Conservation (phyloP, 2,113 vertebrate genomes). For the Hippocampus zosterae region DNA sequence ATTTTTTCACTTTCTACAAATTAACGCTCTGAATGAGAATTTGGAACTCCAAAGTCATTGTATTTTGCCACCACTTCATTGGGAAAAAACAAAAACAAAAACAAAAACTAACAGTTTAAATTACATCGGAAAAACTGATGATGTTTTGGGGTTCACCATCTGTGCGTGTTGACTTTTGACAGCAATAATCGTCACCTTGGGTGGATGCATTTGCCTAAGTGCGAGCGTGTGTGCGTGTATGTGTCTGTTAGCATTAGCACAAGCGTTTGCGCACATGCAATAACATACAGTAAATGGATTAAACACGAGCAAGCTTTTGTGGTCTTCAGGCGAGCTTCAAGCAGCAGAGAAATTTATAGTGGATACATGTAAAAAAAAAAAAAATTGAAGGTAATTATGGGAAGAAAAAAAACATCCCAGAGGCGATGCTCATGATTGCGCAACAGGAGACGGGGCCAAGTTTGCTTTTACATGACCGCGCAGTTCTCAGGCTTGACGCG, state of each 20-base stretch:
- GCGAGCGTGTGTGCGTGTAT: conserved; percentile 5
- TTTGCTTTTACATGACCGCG: conserved; percentile 67
- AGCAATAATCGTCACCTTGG: conserved; percentile 25
- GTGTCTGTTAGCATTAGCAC: background rate
- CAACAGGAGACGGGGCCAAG: conserved; percentile 22
- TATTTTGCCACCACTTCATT: too few species aligned
- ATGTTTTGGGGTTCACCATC: conserved; percentile 30
- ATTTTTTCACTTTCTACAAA: too few species aligned
- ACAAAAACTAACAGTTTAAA: too few species aligned
- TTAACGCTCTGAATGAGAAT: too few species aligned
- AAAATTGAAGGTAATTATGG: conserved; percentile 25
- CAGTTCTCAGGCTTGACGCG: conserved; percentile 67
- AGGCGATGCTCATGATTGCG: conserved; percentile 15
- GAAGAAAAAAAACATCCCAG: conserved; percentile 30
- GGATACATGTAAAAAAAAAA: conserved; percentile 44
- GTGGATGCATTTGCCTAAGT: background rate
- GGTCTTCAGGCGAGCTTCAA: background rate
- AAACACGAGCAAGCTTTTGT: conserved; percentile 4
- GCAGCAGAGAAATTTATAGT: conserved; percentile 43
- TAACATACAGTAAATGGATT: conserved; percentile 28
- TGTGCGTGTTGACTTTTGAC: conserved; percentile 66
- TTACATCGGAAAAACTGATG: too few species aligned
- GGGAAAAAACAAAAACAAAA: too few species aligned
- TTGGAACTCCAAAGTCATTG: too few species aligned
- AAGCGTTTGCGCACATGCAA: conserved; percentile 54